Evolutionary conservation across 1,140 invertebrate genomes (phyloP), one percentile per base, ranked within the genome.

Genomic region (Pseudachorutes palmiensis): DNA sequence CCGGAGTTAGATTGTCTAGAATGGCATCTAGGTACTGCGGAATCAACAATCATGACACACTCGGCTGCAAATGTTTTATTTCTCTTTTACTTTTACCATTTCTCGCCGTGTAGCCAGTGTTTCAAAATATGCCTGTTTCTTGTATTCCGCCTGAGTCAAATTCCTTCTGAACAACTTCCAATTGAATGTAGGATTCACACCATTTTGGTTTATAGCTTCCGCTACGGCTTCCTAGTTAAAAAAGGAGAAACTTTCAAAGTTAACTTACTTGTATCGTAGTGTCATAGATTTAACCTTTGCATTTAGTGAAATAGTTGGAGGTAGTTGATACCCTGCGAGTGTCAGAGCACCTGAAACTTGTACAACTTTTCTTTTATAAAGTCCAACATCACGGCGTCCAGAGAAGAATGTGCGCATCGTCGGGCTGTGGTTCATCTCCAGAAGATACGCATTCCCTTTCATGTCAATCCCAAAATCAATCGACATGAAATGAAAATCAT

Each of bases 1-100:
- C 92, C 3, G 91, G 87, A 0, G 88, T 92, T 1, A 97, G 77
- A 66, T 86, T 82, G 0, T 87, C 82, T 12, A 94, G 78, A 70
- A 94, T 91, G 19, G 84, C 82, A 45, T 83, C 78, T 0, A 89
- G 77, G 73, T 90, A 90, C 83, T 87, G 76, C 12, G 76, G 76
- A 72, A 57, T 12, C 36, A n/a, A n/a, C n/a, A n/a, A n/a, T n/a
- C n/a, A n/a, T n/a, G n/a, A n/a, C n/a, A n/a, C n/a, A n/a, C n/a
- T n/a, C n/a, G n/a, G n/a, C n/a, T n/a, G n/a, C 36, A 9, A 45
- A 9, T 45, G 9, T 45, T 45, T 45, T 45, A 45, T 19, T 45
- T 45, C 19, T 9, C 36, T 45, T 9, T 9, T 45, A 19, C 36
- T 19, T 9, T 9, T 9, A 45, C 19, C 19, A 9, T 9, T 45